phyloP scores from a whole-genome alignment of 2,797 vertebrate species.

The Enteromius afrohamiltoni region DNA sequence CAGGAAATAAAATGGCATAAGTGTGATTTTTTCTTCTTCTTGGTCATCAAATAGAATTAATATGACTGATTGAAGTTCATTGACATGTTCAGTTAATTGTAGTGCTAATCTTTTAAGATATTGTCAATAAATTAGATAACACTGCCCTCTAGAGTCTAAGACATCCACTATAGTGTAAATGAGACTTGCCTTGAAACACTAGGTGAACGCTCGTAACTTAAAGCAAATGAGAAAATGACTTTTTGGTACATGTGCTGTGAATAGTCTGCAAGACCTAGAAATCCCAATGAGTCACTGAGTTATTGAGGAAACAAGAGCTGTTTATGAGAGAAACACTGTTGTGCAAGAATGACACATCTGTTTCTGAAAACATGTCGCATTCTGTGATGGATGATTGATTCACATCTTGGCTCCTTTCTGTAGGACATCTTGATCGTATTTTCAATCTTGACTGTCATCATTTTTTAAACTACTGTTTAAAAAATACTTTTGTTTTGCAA shows the following conservation, averaged over 20 bases:
- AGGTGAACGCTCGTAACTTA: not conserved
- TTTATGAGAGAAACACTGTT: constrained; percentile 28
- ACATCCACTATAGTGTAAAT: not conserved
- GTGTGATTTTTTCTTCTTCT: not conserved
- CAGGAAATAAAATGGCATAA: not conserved
- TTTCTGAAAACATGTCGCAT: constrained; percentile 30
- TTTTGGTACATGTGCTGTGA: constrained; percentile 3
- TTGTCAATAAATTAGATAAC: constrained; percentile 63
- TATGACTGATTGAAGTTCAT: not conserved
- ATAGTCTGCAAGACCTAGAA: not conserved
- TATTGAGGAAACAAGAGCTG: constrained; percentile 24
- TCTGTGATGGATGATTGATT: constrained; percentile 1
- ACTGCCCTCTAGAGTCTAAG: constrained; percentile 74
- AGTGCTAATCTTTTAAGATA: constrained; percentile 3
- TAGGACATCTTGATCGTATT: constrained; percentile 2
- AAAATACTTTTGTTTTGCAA: not conserved
- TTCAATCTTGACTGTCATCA: not conserved
- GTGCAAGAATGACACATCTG: constrained; percentile 42
- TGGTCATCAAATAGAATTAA: not conserved
- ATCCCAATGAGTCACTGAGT: constrained; percentile 33
- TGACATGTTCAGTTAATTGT: constrained; percentile 1
- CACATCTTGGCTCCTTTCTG: constrained; percentile 17
- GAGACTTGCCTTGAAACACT: not conserved
- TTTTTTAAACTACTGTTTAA: not conserved
- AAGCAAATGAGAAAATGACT: not conserved